Conservation (phyloP, 92 coral and sea anemone genomes). For the Siderastrea siderea region DNA sequence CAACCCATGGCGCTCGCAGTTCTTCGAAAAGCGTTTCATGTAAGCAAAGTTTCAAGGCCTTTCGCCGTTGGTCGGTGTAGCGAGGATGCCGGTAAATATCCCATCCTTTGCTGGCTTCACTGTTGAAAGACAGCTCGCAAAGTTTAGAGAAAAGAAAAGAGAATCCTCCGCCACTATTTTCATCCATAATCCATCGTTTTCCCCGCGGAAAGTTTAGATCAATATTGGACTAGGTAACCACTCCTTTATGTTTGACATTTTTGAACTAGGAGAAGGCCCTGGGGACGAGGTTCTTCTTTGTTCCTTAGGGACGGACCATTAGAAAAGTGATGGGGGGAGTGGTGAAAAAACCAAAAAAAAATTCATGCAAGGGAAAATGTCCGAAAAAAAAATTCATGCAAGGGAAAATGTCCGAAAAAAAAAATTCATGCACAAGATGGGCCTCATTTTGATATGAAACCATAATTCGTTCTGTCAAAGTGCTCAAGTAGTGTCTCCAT, state of each 20-base stretch:
- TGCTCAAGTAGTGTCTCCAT: too few relatives aligned
- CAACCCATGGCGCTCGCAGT: constrained; percentile 86
- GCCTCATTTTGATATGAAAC: too few relatives aligned
- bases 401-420: too few relatives aligned
- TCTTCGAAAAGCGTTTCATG: constrained; percentile 78
- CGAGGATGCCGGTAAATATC: constrained; percentile 78
- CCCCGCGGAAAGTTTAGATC: constrained; percentile 13
- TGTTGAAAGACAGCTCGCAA: constrained; percentile 79
- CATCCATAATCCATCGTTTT: constrained; percentile 81
- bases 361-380: too few relatives aligned
- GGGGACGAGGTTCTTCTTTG: too few relatives aligned
- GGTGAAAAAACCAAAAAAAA: too few relatives aligned
- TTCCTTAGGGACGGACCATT: too few relatives aligned
- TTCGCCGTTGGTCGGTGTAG: constrained; percentile 62
- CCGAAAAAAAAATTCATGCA: too few relatives aligned
- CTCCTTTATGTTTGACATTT: neutral
- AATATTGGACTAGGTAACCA: constrained; percentile 25
- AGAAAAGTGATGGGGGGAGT: too few relatives aligned
- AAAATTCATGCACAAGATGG: too few relatives aligned
- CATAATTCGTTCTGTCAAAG: too few relatives aligned
- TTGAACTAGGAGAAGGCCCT: too few relatives aligned
- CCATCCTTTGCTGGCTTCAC: constrained; percentile 69
- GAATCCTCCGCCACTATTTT: constrained; percentile 58
- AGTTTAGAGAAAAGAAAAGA: constrained; percentile 77
- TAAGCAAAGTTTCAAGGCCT: constrained; percentile 63